Percentiles rank a stretch among this genome's conserved stretches.
Evolutionary conservation across 2,113 vertebrate species (phyloP).

Genomic region (Saimiri boliviensis): DNA sequence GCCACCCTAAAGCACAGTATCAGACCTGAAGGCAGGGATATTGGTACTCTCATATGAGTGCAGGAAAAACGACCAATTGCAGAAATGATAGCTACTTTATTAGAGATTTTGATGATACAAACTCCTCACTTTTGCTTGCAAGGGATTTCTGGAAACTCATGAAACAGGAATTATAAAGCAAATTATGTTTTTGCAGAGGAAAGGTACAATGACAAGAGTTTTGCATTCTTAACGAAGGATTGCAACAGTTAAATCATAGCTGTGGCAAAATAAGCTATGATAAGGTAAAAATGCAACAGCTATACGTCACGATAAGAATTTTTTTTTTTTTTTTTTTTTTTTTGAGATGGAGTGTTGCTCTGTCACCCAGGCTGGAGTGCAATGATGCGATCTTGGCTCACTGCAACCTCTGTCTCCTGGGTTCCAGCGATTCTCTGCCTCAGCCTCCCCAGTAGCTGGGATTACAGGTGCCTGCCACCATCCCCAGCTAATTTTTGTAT

Average conservation of each 20-base stretch:
- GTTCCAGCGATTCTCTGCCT: too few species aligned
- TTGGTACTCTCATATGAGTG: rapidly evolving
- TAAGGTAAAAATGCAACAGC: background rate
- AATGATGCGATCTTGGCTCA: too few species aligned
- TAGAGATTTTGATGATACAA: background rate
- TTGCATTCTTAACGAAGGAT: slow-evolving; percentile 42
- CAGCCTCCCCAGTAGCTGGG: too few species aligned
- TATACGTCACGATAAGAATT: background rate
- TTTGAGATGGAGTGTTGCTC: too few species aligned
- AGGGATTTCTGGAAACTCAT: background rate
- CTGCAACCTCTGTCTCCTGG: too few species aligned
- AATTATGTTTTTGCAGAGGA: background rate
- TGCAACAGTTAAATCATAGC: background rate
- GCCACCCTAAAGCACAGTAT: background rate
- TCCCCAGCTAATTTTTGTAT: too few species aligned
- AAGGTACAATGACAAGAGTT: background rate
- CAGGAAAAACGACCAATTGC: background rate
- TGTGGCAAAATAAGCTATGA: background rate
- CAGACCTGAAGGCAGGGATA: background rate
- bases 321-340: too few species aligned
- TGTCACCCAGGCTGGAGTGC: too few species aligned
- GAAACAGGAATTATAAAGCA: background rate
- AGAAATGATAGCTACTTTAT: background rate
- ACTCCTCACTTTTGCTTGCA: background rate
- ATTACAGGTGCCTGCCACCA: too few species aligned